Conservation (phyloP, 2,113 vertebrate species). For the Phocoena phocoena region DNA sequence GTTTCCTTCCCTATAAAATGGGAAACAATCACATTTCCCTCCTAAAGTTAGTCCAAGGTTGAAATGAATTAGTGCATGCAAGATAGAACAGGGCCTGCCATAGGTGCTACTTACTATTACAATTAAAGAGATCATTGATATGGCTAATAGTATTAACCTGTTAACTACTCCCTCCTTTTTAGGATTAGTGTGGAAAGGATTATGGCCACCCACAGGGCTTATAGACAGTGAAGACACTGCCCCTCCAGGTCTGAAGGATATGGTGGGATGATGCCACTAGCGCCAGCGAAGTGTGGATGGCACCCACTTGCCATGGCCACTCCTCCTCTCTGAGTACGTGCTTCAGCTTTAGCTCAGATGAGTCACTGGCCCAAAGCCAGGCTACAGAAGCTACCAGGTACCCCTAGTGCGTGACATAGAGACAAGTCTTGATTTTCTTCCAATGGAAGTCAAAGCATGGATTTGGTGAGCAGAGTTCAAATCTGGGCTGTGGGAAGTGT, state of each 20-base stretch:
- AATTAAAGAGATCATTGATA: neutral
- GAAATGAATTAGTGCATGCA: neutral
- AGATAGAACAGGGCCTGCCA: neutral
- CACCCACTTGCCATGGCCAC: neutral
- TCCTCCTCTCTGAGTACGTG: rapidly evolving
- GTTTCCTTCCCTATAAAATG: neutral
- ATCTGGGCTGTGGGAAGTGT: neutral
- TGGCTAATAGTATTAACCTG: neutral
- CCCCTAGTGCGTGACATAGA: neutral
- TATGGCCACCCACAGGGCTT: neutral
- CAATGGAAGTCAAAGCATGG: neutral
- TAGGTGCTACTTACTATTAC: neutral
- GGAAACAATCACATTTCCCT: neutral
- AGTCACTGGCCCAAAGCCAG: neutral
- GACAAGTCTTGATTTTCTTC: neutral
- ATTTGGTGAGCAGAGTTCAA: neutral
- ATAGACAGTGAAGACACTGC: neutral
- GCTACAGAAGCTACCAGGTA: neutral
- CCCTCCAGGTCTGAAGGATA: neutral
- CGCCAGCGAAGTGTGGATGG: neutral
- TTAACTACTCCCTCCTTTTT: neutral
- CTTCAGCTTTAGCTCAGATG: neutral
- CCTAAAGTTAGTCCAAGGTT: neutral
- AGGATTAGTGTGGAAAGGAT: neutral
- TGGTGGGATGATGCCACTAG: neutral